Evolutionary conservation across 1,140 invertebrate genomes (phyloP), one percentile per base, ranked within the genome.

Genomic region (Dendrolimus kikuchii): DNA sequence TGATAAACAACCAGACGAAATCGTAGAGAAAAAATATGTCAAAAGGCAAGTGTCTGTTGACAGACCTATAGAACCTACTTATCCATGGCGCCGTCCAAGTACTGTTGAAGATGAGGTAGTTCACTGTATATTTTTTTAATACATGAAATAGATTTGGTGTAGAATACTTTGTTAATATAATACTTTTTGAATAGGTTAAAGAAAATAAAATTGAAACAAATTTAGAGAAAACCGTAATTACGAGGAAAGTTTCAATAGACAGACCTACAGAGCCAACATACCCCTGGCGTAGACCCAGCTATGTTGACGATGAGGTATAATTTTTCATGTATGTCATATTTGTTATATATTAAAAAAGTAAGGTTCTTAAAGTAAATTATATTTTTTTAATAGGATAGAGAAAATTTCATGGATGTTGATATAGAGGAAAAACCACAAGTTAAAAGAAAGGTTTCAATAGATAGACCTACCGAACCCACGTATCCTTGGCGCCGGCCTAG

Each of bases 401-500:
- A 67, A 49, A 53, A 57, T 37, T 50, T 53, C 23, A 53, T 53
- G 40, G 55, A 61, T 4, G 49, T 45, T 23, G 61, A 68, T 50
- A 56, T 43, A 37, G 40, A 46, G 38, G 53, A 65, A 51, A 55
- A 56, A 7, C 53, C 46, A 5, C 40, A 60, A 48, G 48, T 46
- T 37, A 64, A 61, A 49, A 53, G 60, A 39, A 65, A 67, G 50
- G 45, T 55, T 39, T 69, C 70, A 47, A 59, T 65, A 38, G 64
- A 66, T 45, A 53, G 59, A 44, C 58, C 67, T 6, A 68, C 59
- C 37, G 68, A 69, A 46, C 58, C 62, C 38, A 64, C 49, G 37
- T 68, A 65, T 49, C 68, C 71, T 42, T 76, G 73, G 71, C 66
- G 67, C 43, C 51, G 50, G 54, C 53, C 38, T 46, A 74, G 52